These are phyloP conservation scores for Elymnias hypermnestra DNA, from an alignment of 1,140 invertebrate species.

Conservation along the genomic window DNA sequence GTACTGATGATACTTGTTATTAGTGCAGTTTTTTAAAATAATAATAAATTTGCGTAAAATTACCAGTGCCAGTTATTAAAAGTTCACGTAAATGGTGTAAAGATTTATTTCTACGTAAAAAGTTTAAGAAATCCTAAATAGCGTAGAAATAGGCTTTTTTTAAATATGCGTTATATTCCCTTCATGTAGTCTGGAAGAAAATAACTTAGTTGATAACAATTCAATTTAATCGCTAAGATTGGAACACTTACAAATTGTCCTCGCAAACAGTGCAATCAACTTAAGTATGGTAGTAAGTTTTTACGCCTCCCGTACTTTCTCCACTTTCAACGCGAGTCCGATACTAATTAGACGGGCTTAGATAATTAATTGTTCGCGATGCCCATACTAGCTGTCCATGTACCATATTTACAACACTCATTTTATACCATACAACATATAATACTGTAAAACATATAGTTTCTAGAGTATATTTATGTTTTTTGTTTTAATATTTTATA, in stretches of 20 bases:
- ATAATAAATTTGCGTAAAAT: no score
- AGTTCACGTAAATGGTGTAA: no score
- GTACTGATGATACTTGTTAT: no score
- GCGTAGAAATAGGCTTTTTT: no score
- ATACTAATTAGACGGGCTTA: constrained; percentile 37
- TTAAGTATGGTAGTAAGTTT: constrained; percentile 14
- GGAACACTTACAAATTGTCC: neutral
- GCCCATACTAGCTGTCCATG: neutral
- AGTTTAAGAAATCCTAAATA: no score
- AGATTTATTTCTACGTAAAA: no score
- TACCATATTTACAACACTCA: neutral
- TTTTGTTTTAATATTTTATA: neutral
- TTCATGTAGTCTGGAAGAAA: no score
- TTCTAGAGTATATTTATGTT: neutral
- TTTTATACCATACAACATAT: neutral
- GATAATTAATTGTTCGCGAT: constrained; percentile 31
- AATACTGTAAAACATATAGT: neutral
- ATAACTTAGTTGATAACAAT: no score
- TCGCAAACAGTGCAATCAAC: neutral
- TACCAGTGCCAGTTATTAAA: no score
- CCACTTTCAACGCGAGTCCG: constrained; percentile 39
- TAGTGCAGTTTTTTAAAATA: no score
- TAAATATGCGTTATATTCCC: no score
- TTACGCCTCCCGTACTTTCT: constrained; percentile 43
- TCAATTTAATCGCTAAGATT: no score